Base-by-base conservation (phyloP, 1,140 invertebrate genomes). In the Meteorus sp. region DNA sequence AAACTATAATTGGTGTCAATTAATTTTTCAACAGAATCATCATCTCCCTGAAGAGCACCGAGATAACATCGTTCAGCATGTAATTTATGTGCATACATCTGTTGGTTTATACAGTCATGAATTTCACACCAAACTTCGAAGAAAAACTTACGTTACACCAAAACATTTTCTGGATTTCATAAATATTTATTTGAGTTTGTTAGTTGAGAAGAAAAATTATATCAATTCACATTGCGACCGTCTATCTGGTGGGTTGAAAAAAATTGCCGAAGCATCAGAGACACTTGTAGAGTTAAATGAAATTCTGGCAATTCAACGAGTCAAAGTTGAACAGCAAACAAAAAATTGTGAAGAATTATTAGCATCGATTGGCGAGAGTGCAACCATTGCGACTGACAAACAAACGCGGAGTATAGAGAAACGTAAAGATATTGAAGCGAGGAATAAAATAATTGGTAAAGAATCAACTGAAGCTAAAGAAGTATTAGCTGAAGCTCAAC, bases 91-190 rank as follows among this genome's bases (percentile, higher is more conserved):
- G 0, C 93, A 96, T 69, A 81, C 84, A 54, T 85, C 84, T 0
- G 85, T 94, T 7, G 84, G 83, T 13, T 69, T 82, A 0, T 94
- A 91, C 73, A 90, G 88, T 0, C 70, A 68, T n/a, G 86, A 90
- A 48, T 95, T 91, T 69, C 72, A 85, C 6, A 70, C 84, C 11
- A 88, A 89, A 54, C 73, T 93, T 6, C 78, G 90, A 23, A 81
- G 92, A 35, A 87, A 84, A 68, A 95, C 93, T 76, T 94, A 89
- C 69, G 88, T 95, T 1, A 95, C 93, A 2, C 93, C 93, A 1
- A 94, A 93, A 63, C 93, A 95, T 70, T 97, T 92, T 71, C 78
- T 95, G 59, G 92, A 95, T 74, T 94, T 87, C 61, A 89, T 95
- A 33, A 86, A 86, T 45, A 88, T 85, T 0, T 95, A 94, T 68